Percentiles rank a stretch among this genome's conserved stretches.
Evolutionary conservation across 1,140 invertebrate genomes (phyloP).

Genomic region (Micrasema minimum): DNA sequence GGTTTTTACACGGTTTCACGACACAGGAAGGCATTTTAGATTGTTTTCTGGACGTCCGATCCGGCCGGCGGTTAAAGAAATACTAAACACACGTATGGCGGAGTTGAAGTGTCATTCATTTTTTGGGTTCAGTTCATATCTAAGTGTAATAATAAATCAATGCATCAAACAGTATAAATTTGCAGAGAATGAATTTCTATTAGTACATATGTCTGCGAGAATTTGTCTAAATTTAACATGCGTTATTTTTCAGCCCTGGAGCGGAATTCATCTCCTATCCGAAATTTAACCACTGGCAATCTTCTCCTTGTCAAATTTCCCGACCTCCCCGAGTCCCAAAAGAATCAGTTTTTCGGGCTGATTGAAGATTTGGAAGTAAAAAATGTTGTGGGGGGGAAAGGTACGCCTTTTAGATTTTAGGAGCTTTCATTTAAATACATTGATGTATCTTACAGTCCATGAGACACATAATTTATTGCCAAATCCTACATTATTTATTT

Average conservation of each 20-base stretch:
- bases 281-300: background rate
- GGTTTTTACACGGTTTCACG: too few relatives aligned
- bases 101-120: too few relatives aligned
- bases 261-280: background rate
- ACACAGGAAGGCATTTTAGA: too few relatives aligned
- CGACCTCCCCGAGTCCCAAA: background rate
- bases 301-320: slow-evolving; percentile 5
- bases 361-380: background rate
- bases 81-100: too few relatives aligned
- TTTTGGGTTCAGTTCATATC: too few relatives aligned
- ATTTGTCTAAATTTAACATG: background rate
- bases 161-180: background rate
- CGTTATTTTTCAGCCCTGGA: background rate
- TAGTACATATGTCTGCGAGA: background rate
- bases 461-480: background rate
- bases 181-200: background rate
- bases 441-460: background rate
- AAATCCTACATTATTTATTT: background rate
- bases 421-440: background rate
- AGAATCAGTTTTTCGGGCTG: slow-evolving; percentile 57
- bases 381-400: background rate
- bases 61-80: too few relatives aligned
- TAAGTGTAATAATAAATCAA: background rate
- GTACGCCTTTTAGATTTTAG: background rate
- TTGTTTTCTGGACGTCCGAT: too few relatives aligned